Percentiles rank a stretch among this genome's conserved stretches.
Evolutionary conservation across 2,888 invertebrate genomes (phyloP).

Genomic region (Therioaphis trifolii): DNA sequence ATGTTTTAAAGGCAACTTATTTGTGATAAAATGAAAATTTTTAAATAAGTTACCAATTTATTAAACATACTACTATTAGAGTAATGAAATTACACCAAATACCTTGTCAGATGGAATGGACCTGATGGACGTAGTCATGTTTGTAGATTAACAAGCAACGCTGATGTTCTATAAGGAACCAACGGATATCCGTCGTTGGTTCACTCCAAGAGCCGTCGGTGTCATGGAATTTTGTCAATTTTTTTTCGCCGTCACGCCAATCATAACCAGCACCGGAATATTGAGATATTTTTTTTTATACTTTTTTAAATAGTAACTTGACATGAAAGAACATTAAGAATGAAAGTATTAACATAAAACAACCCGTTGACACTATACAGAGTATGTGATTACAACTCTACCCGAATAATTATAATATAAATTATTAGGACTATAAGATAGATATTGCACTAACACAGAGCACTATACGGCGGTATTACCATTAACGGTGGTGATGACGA

Average conservation of each 20-base stretch:
- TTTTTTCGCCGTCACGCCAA: not conserved
- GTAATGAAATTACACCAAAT: not conserved
- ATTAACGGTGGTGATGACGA: not conserved
- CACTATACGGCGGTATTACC: not conserved
- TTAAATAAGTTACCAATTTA: not conserved
- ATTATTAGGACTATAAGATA: not conserved
- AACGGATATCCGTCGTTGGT: constrained; percentile 28
- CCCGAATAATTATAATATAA: not conserved
- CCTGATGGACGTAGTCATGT: constrained; percentile 64
- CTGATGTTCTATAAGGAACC: not conserved
- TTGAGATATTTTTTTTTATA: too few species aligned
- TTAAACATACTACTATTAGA: too few species aligned
- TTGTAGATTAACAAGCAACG: constrained; percentile 14
- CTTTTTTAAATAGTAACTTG: too few species aligned
- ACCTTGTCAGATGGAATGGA: constrained; percentile 66
- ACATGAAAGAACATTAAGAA: not conserved
- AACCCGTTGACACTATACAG: too few species aligned
- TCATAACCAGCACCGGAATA: not conserved
- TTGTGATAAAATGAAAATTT: not conserved
- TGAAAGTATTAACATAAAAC: too few species aligned
- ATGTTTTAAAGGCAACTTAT: not conserved
- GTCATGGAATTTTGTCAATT: constrained; percentile 39
- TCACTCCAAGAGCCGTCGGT: not conserved
- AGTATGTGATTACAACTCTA: not conserved
- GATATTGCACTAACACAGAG: not conserved